These are phyloP conservation scores for Plectus sambesii DNA, from an alignment of 1,140 invertebrate species.

Conservation along the genomic window DNA sequence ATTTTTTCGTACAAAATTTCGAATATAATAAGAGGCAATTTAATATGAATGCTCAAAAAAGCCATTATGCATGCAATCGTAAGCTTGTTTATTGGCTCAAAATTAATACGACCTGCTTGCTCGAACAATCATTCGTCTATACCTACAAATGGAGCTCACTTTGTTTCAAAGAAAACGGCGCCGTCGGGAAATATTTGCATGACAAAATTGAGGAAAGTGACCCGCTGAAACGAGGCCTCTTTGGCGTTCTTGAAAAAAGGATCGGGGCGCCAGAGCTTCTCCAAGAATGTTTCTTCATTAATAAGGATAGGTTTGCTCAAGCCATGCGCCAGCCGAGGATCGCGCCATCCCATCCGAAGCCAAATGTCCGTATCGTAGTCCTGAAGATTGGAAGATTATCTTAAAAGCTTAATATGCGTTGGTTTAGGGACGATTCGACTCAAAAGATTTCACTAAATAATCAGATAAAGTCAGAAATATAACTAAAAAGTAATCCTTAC, in stretches of 20 bases:
- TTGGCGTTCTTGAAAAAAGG: constrained; percentile 41
- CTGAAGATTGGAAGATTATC: constrained; percentile 20
- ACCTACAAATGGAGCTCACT: constrained; percentile 13
- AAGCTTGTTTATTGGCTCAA: no score
- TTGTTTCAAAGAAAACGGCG: constrained; percentile 39
- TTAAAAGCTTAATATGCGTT: no score
- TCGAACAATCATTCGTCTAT: no score
- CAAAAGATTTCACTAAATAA: no score
- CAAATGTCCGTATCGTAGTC: constrained; percentile 44
- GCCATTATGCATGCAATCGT: no score
- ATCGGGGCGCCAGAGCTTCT: constrained; percentile 42
- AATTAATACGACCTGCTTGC: no score
- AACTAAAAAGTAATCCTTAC: no score
- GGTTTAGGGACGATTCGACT: no score
- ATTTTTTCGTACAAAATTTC: constrained; percentile 5
- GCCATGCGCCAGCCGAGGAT: constrained; percentile 40
- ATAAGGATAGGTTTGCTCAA: constrained; percentile 37
- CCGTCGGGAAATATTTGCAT: constrained; percentile 40
- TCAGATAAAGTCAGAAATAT: no score
- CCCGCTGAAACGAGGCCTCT: constrained; percentile 39
- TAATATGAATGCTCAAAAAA: no score
- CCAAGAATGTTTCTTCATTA: constrained; percentile 41
- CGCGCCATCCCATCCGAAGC: constrained; percentile 42
- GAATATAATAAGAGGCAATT: neutral
- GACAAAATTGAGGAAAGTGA: constrained; percentile 43